A percentile compares a stretch with the other conserved stretches of the same genome.
Evolutionary conservation across 2,113 vertebrate genomes (phyloP).

Genomic region (Centropus bengalensis): DNA sequence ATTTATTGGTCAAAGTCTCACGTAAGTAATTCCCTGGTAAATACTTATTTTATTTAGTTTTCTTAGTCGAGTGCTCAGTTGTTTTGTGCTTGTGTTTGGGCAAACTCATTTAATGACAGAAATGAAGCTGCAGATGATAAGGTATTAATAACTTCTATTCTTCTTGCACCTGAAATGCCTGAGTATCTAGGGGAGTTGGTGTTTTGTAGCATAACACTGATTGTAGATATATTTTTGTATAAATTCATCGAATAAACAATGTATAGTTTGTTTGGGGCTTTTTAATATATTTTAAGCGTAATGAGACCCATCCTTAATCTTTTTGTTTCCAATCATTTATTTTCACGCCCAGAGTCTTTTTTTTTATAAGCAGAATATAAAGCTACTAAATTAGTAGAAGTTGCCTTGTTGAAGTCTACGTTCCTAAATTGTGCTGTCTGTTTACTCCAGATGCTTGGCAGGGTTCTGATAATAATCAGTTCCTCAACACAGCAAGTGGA

Average conservation of each 20-base stretch:
- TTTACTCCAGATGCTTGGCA: background rate
- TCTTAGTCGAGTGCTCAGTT: background rate
- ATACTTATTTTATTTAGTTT: background rate
- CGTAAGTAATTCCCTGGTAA: conserved; percentile 75
- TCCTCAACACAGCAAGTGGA: background rate
- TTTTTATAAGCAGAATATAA: background rate
- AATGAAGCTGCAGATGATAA: background rate
- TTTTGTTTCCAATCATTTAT: background rate
- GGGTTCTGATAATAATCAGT: background rate
- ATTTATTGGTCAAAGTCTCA: conserved; percentile 98
- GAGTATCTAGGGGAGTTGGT: background rate
- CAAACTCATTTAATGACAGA: background rate
- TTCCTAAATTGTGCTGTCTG: background rate
- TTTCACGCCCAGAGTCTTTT: background rate
- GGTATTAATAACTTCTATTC: background rate
- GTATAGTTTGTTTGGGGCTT: background rate
- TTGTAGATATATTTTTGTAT: background rate
- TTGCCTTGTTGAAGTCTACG: background rate
- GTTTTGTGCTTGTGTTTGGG: background rate
- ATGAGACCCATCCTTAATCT: fast-evolving
- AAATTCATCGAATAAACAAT: background rate
- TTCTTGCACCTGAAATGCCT: background rate
- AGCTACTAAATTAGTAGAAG: background rate
- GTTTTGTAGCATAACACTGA: background rate
- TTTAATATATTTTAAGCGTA: background rate